These are phyloP conservation scores for Campylomormyrus tamandua DNA, from an alignment of 2,113 vertebrate species.

Conservation along the genomic window DNA sequence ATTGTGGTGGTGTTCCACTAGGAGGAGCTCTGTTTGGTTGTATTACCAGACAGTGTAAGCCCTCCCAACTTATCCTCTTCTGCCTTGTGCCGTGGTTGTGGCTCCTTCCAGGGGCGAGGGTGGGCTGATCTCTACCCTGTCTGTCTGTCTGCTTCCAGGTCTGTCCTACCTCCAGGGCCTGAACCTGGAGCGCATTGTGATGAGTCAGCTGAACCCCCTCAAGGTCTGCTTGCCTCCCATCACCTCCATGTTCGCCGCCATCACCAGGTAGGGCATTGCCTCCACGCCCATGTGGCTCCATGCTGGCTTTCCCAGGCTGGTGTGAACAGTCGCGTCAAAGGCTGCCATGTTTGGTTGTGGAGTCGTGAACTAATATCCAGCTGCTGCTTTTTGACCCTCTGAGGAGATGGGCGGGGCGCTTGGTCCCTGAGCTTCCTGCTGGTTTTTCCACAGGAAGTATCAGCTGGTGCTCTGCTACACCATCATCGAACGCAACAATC, in stretches of 20 bases:
- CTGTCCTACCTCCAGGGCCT: slow-evolving; percentile 82
- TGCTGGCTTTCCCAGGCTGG: not conserved
- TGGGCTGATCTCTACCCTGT: not conserved
- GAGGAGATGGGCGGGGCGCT: not conserved
- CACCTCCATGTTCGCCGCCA: slow-evolving; percentile 83
- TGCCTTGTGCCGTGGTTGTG: not conserved
- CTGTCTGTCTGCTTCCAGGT: slow-evolving; percentile 54
- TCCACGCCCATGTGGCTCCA: not conserved
- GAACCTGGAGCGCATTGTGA: slow-evolving; percentile 89
- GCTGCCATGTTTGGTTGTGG: not conserved
- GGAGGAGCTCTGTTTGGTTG: not conserved
- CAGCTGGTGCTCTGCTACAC: slow-evolving; percentile 96
- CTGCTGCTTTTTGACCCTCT: not conserved
- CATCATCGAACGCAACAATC: slow-evolving; percentile 88
- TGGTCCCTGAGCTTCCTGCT: not conserved
- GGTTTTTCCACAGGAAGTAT: slow-evolving; percentile 70
- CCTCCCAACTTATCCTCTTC: not conserved
- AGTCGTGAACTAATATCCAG: not conserved
- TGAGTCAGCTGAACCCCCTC: slow-evolving; percentile 92
- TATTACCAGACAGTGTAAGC: not conserved
- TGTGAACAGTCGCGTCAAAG: not conserved
- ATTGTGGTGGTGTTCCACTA: not conserved
- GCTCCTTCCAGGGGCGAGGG: not conserved
- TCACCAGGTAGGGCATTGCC: slow-evolving; percentile 71
- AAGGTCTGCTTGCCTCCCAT: slow-evolving; percentile 87